Base-by-base conservation (phyloP, 2,888 invertebrate species). In the Trypoxylon attenuatum region DNA sequence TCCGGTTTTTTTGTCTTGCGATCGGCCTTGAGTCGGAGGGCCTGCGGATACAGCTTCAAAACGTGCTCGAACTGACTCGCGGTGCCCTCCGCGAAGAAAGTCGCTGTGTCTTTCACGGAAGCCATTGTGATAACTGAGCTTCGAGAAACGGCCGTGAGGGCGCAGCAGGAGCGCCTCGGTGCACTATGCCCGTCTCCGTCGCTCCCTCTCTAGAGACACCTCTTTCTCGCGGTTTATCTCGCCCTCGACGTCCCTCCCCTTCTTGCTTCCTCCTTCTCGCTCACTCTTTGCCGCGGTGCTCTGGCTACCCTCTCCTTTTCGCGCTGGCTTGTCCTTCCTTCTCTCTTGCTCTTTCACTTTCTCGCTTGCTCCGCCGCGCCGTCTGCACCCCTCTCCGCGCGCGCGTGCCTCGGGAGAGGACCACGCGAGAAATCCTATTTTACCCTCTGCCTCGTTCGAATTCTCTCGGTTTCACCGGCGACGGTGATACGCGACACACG, bases 41-140 rank as follows among this genome's bases (percentile, higher is more conserved):
- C 96, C 90, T 96, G 93, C 83, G 96, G 96, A 89, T 97, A 97
- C 85, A 96, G 90, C 90, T 94, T 94, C 86, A 95, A 91, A 87
- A 96, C 95, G 90, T 93, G 93, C 87, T 94, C 94, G 90, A 94
- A 95, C 89, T 95, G 94, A 88, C 90, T 90, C 86, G 94, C 93
- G 89, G 93, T 94, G 88, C 95, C 96, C 90, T 95, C 93, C 89
- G 93, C 92, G 90, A 96, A 96, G 92, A 96, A 96, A 91, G 94
- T 94, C 89, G 95, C 94, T 89, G 95, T 95, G 91, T 95, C 94
- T 92, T 92, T 93, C 91, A 92, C 91, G 91, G 93, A 93, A 90
- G 93, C 92, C 93, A 93, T 93, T 91, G 92, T 92, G 90, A 90
- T 82, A 79, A 79, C 82, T 80, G 78, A 71, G 76, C 64, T 83